Evolutionary conservation across 1,140 invertebrate genomes (phyloP).

Genomic region (Drosophila pseudoananassae): DNA sequence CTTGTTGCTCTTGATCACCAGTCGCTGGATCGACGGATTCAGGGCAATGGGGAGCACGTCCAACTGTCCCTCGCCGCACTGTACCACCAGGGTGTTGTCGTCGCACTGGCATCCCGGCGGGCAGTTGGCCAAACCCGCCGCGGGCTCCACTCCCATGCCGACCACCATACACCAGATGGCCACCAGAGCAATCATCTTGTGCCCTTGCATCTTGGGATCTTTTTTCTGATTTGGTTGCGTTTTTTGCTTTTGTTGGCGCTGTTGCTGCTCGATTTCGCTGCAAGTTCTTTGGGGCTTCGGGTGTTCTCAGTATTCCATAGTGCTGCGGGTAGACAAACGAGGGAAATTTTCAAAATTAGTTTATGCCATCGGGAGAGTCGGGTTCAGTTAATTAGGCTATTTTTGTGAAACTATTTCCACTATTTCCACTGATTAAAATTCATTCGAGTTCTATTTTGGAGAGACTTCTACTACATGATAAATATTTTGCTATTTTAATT

Average conservation of each 20-base stretch:
- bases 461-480: conserved; percentile 12
- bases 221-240: conserved; percentile 13
- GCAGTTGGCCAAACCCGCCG: conserved; percentile 86
- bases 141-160: conserved; percentile 30
- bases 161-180: conserved; percentile 49
- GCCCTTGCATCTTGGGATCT: conserved; percentile 45
- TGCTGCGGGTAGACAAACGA: conserved; percentile 53
- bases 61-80: conserved; percentile 92
- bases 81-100: conserved; percentile 93
- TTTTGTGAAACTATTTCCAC: conserved; percentile 45
- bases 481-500: conserved; percentile 25
- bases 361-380: not conserved
- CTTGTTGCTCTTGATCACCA: conserved; percentile 92
- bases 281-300: conserved; percentile 2
- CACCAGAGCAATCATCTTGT: conserved; percentile 53
- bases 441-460: conserved; percentile 9
- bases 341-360: conserved; percentile 39
- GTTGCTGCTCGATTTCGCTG: conserved; percentile 22
- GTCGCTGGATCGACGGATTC: conserved; percentile 93
- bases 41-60: conserved; percentile 95
- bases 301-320: conserved; percentile 65
- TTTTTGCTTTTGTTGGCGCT: conserved; percentile 23
- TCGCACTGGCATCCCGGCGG: conserved; percentile 93
- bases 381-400: conserved; percentile 46
- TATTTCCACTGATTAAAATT: conserved; percentile 32